phyloP scores from a whole-genome alignment of 2,113 vertebrate genomes.

The Psephotus haematonotus region DNA sequence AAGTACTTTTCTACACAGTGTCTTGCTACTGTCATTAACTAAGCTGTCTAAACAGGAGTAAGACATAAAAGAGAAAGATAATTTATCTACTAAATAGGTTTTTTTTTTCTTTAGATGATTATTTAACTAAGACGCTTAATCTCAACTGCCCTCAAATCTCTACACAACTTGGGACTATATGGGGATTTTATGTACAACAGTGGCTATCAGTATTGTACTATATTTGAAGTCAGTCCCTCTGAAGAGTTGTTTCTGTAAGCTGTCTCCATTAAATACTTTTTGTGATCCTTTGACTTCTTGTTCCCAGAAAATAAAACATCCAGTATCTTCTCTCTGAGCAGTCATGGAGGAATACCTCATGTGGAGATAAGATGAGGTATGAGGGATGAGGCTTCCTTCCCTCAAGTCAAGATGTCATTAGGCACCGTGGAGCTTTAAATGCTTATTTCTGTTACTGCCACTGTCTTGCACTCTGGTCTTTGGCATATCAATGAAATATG shows the following conservation, averaged over 20 bases:
- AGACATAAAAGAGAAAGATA: not conserved
- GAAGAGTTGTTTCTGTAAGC: not conserved
- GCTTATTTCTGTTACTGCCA: not conserved
- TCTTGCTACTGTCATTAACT: not conserved
- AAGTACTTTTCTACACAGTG: not conserved
- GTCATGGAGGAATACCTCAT: not conserved
- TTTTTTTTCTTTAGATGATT: not conserved
- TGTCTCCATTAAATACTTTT: not conserved
- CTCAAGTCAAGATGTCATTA: not conserved
- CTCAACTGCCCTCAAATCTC: not conserved
- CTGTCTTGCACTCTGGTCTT: not conserved
- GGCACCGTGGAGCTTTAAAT: not conserved
- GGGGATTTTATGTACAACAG: not conserved
- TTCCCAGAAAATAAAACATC: not conserved
- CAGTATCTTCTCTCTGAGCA: not conserved
- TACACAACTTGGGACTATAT: fast-evolving
- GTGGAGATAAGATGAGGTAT: not conserved
- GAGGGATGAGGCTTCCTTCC: not conserved
- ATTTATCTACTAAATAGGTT: not conserved
- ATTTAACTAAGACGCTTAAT: not conserved
- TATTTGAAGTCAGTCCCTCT: not conserved
- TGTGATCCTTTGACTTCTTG: not conserved
- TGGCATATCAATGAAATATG: not conserved
- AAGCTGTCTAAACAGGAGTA: not conserved
- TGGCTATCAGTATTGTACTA: not conserved